phyloP scores from a whole-genome alignment of 2,113 vertebrate species.

The Carlito syrichta region DNA sequence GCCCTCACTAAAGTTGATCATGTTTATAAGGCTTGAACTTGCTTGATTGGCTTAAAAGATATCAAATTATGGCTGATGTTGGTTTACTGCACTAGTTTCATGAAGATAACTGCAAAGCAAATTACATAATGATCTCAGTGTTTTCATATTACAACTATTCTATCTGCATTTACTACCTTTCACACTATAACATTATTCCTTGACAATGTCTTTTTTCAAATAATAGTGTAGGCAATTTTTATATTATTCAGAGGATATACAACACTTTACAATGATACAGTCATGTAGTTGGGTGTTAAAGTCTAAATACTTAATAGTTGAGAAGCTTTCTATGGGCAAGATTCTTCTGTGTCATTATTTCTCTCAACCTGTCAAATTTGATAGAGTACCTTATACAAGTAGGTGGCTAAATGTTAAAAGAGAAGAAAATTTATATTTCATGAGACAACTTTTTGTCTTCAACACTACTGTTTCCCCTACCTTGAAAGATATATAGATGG shows the following conservation, averaged over 20 bases:
- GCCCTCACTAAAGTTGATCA: slow-evolving; percentile 28
- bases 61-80: slow-evolving; percentile 43
- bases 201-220: background rate
- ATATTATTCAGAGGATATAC: background rate
- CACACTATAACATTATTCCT: background rate
- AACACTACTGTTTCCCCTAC: background rate
- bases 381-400: background rate
- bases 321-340: background rate
- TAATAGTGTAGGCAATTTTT: background rate
- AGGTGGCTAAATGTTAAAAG: background rate
- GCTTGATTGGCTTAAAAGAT: slow-evolving; percentile 51
- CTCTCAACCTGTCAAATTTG: background rate
- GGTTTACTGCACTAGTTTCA: slow-evolving; percentile 20
- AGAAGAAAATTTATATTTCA: background rate
- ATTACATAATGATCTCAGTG: background rate
- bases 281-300: background rate
- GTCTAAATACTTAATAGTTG: background rate
- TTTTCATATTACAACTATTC: background rate
- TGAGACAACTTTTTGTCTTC: background rate
- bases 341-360: background rate
- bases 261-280: background rate
- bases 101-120: slow-evolving; percentile 32
- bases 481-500: background rate
- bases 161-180: background rate
- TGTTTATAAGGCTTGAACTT: slow-evolving; percentile 46